phyloP scores from a whole-genome alignment of 2,113 vertebrate genomes.

The Callocephalon fimbriatum region DNA sequence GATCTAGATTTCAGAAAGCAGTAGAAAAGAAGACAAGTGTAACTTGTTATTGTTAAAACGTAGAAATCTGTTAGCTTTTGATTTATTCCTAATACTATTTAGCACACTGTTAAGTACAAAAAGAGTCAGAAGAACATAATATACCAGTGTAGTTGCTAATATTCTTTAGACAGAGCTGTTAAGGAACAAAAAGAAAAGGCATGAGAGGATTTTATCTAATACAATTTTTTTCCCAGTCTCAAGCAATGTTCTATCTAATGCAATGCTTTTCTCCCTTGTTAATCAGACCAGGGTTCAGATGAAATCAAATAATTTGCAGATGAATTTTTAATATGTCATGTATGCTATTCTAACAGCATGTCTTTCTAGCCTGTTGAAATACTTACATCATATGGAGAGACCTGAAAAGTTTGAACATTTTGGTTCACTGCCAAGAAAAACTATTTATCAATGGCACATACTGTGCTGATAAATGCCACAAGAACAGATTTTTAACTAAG shows the following conservation, averaged over 20 bases:
- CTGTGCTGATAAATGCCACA: conserved; percentile 9
- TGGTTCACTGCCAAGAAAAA: conserved; percentile 52
- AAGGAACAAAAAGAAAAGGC: conserved; percentile 8
- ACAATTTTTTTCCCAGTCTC: conserved; percentile 3
- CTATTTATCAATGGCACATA: conserved; percentile 44
- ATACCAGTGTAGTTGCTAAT: conserved; percentile 31
- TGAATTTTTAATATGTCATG: conserved; percentile 41
- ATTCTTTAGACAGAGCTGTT: conserved; percentile 20
- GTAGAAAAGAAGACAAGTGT: conserved; percentile 60
- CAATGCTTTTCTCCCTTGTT: conserved; percentile 30
- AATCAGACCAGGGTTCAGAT: conserved; percentile 29
- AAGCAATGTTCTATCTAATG: neutral
- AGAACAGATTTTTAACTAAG: conserved; percentile 39
- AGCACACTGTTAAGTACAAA: conserved; percentile 68
- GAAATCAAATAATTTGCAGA: conserved; percentile 55
- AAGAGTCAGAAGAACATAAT: conserved; percentile 35
- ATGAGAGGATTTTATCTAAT: conserved; percentile 23
- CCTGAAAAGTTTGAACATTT: conserved; percentile 59
- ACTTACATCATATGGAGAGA: conserved; percentile 39
- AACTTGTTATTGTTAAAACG: conserved; percentile 69
- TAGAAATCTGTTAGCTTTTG: conserved; percentile 68
- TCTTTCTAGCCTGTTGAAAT: conserved; percentile 35
- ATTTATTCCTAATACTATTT: conserved; percentile 70
- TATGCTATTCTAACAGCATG: conserved; percentile 19
- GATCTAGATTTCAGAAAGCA: conserved; percentile 69